A percentile compares a stretch with the other conserved stretches of the same genome.
Evolutionary conservation across 2,113 vertebrate genomes (phyloP).

Genomic region (Elephas maximus): DNA sequence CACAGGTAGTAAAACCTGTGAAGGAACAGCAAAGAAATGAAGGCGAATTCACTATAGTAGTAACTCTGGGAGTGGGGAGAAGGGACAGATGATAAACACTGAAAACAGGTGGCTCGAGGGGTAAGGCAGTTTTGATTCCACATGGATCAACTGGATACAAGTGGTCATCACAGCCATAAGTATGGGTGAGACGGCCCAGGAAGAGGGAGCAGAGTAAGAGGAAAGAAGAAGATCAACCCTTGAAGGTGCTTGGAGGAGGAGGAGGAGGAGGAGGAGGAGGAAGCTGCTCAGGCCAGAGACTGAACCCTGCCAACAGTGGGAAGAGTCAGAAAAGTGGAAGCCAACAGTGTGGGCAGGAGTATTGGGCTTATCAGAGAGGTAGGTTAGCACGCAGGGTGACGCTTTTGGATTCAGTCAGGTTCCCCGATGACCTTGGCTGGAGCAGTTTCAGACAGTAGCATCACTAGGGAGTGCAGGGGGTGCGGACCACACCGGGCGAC

Average conservation of each 20-base stretch:
- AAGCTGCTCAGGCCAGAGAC: not conserved
- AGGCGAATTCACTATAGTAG: not conserved
- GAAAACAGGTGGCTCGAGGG: not conserved
- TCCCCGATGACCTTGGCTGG: not conserved
- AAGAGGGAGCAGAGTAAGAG: not conserved
- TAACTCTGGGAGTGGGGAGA: not conserved
- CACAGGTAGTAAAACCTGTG: not conserved
- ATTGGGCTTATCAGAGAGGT: not conserved
- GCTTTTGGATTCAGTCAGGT: not conserved
- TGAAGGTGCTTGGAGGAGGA: not conserved
- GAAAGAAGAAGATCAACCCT: not conserved
- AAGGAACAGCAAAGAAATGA: slow-evolving; percentile 18
- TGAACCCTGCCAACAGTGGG: not conserved
- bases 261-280: not conserved
- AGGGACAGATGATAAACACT: not conserved
- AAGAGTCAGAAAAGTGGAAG: not conserved
- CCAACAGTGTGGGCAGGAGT: not conserved
- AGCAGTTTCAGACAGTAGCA: not conserved
- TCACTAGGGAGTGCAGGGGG: no score
- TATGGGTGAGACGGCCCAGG: not conserved
- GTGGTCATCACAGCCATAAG: not conserved
- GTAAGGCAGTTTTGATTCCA: slow-evolving; percentile 8
- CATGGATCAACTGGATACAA: not conserved
- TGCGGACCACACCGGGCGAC: no score
- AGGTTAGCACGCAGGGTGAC: not conserved